These are phyloP conservation scores for Tipula confusa DNA, from an alignment of 2,888 invertebrate species.

Conservation along the genomic window DNA sequence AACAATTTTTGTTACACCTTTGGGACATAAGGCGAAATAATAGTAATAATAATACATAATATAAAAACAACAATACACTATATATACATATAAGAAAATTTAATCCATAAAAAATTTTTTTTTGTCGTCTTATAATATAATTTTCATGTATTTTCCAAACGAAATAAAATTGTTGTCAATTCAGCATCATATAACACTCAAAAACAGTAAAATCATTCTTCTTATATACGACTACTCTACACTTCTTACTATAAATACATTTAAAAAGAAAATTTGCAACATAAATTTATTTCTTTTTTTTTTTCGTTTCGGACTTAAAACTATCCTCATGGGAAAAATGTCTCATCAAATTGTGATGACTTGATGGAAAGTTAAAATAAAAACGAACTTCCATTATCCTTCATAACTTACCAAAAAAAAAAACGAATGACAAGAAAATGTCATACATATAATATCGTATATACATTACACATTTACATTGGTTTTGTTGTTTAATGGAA, in stretches of 20 bases:
- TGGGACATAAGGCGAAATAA: neutral
- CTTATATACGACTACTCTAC: neutral
- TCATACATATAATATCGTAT: neutral
- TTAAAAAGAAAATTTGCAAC: slow-evolving; percentile 3
- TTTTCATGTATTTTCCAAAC: slow-evolving; percentile 7
- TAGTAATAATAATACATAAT: neutral
- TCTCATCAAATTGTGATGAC: slow-evolving; percentile 16
- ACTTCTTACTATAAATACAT: neutral
- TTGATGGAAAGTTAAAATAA: slow-evolving; percentile 9
- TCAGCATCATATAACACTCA: slow-evolving; percentile 25
- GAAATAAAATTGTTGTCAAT: slow-evolving; percentile 20
- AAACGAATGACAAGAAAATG: neutral
- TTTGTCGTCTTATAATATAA: slow-evolving; percentile 17
- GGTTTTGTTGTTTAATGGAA: neutral
- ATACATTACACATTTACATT: neutral
- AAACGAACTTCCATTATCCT: neutral
- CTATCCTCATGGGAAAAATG: slow-evolving; percentile 12
- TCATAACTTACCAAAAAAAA: neutral
- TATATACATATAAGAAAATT: slow-evolving; percentile 25
- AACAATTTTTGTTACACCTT: slow-evolving; percentile 26
- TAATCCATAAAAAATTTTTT: slow-evolving; percentile 25
- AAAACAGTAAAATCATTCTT: neutral
- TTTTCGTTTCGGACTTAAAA: slow-evolving; percentile 4
- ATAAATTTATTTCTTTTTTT: too few relatives aligned
- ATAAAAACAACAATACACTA: too few relatives aligned